Evolutionary conservation across 2,113 vertebrate genomes (phyloP), one percentile per base, ranked within the genome.

Genomic region (Prochilodus magdalenae): DNA sequence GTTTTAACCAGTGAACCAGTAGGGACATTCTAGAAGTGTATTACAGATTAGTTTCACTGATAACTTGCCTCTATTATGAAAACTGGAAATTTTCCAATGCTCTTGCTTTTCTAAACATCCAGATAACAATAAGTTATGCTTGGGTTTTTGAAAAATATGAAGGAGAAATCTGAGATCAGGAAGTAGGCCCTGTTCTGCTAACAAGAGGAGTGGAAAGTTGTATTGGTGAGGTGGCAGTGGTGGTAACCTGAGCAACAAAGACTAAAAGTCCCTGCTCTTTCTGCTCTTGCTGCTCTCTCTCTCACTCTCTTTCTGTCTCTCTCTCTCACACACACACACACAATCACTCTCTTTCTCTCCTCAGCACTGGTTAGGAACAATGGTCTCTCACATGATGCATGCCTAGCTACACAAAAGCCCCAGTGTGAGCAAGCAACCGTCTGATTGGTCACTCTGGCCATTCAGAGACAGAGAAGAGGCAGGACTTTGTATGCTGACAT

Each of bases 361-460:
- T 7, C 16, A 26, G 20, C 49, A 49, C 76, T 73, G 36, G 40
- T 7, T 22, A 10, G 16, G 74, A 82, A 86, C 84, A 86, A 86
- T 83, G 65, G 20, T 66, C 55, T 75, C 53, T 83, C 65, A 86
- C 80, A 86, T 86, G 63, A 76, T n/a, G 53, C 44, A 36, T 62
- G 66, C n/a, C 60, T 59, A 3, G 10, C 51, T 60, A 83, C 20
- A 85, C 79, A 83, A 75, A 53, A 66, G 30, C 65, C 16, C 65
- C 60, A 76, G 70, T 86, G 76, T 86, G 63, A 65, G 29, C 11
- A 62, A 74, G 26, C 11, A 1, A 55, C 71, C 30, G 20, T 16
- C 27, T 73, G 53, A 75, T 15, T 51, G 73, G 62, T 77, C 18
- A 47, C 79, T 73, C 26, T 33, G 10, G 15, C n/a, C 73, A 55